A percentile compares a stretch with the other conserved stretches of the same genome.
Evolutionary conservation across 2,797 vertebrate species (phyloP).

Genomic region (Tokudaia muenninki): DNA sequence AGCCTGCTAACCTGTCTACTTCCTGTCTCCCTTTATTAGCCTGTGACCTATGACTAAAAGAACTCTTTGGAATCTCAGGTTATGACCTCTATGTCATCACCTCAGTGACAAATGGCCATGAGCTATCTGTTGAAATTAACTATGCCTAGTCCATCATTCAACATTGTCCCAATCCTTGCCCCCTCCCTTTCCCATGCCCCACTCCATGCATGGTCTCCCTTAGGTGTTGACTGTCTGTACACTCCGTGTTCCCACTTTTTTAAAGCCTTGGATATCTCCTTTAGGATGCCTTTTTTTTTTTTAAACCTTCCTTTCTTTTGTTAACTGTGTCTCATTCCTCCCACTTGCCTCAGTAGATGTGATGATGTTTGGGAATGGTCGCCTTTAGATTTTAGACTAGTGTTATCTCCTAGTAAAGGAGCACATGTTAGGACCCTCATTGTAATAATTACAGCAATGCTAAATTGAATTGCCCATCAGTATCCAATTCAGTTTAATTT

Average conservation of each 20-base stretch:
- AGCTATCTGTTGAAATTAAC: background rate
- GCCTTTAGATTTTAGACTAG: constrained; percentile 10
- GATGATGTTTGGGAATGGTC: background rate
- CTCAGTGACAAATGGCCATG: background rate
- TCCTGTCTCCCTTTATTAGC: background rate
- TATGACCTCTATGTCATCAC: background rate
- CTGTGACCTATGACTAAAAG: background rate
- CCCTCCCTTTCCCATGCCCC: rapidly evolving
- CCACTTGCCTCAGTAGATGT: background rate
- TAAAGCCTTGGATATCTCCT: background rate
- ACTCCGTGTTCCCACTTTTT: background rate
- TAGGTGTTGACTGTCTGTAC: no score
- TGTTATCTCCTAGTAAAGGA: background rate
- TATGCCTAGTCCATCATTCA: background rate
- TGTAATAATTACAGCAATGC: background rate
- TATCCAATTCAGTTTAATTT: background rate
- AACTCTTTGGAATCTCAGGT: background rate
- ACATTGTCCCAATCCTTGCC: background rate
- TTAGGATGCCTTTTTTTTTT: background rate
- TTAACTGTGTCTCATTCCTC: constrained; percentile 28
- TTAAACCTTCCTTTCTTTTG: background rate
- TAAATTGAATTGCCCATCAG: background rate
- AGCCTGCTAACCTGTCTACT: background rate
- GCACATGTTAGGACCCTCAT: background rate
- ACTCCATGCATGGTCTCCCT: background rate